phyloP scores from a whole-genome alignment of 2,888 invertebrate species.

The Sphaerophoria taeniata region DNA sequence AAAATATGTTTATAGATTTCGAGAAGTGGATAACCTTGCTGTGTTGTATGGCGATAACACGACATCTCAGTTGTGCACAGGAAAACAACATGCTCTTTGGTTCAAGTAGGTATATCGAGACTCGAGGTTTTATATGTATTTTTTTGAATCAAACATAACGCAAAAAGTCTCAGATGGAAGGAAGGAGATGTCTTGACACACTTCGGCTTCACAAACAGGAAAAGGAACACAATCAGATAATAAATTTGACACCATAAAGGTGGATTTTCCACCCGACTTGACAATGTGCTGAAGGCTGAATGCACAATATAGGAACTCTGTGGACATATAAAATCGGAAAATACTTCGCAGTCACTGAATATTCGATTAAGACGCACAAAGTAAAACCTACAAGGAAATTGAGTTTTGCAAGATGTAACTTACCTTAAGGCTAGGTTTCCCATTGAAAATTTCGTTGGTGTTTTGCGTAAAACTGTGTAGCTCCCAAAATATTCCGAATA shows the following conservation, averaged over 20 bases:
- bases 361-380: neutral
- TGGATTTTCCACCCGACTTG: slow-evolving; percentile 63
- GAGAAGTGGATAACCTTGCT: slow-evolving; percentile 61
- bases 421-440: too few species aligned
- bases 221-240: slow-evolving; percentile 65
- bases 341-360: neutral
- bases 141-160: slow-evolving; percentile 20
- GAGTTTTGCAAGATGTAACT: too few species aligned
- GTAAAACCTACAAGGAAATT: too few species aligned
- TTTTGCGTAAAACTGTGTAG: too few species aligned
- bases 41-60: slow-evolving; percentile 50
- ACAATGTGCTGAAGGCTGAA: slow-evolving; percentile 18
- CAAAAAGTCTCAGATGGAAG: slow-evolving; percentile 9
- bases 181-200: slow-evolving; percentile 59
- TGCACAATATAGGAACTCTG: too few species aligned
- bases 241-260: slow-evolving; percentile 66
- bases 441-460: too few species aligned
- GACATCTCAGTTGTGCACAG: slow-evolving; percentile 36
- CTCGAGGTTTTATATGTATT: slow-evolving; percentile 9
- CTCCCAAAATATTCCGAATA: too few species aligned
- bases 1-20: slow-evolving; percentile 65
- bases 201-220: slow-evolving; percentile 62
- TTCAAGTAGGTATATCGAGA: slow-evolving; percentile 27
- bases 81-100: slow-evolving; percentile 42
- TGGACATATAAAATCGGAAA: neutral